A percentile compares a stretch with the other conserved stretches of the same genome.
These are phyloP conservation scores for Punctoribates punctum DNA, from an alignment of 2,888 invertebrate genomes.

Conservation along the genomic window DNA sequence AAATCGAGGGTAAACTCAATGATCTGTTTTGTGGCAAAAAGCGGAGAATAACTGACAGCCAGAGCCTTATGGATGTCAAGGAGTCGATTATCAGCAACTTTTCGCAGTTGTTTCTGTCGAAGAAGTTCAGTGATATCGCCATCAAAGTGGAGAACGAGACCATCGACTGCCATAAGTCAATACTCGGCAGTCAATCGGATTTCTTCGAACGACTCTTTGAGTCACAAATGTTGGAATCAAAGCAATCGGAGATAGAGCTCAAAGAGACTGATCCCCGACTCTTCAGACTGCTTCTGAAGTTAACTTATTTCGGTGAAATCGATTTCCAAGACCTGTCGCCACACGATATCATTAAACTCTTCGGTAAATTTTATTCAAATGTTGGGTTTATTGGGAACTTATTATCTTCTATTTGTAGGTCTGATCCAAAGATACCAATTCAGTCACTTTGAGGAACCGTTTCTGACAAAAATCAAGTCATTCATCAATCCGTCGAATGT, in stretches of 20 bases:
- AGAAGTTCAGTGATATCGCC: conserved; percentile 14
- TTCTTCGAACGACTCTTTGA: conserved; percentile 35
- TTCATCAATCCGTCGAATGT: background rate
- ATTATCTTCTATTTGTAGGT: background rate
- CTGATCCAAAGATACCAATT: conserved; percentile 38
- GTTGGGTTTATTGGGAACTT: background rate
- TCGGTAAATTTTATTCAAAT: background rate
- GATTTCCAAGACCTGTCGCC: background rate
- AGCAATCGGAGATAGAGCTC: background rate
- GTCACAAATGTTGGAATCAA: conserved; percentile 34
- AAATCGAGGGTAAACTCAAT: background rate
- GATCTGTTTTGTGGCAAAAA: background rate
- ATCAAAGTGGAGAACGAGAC: conserved; percentile 26
- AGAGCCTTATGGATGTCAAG: background rate
- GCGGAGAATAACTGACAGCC: background rate
- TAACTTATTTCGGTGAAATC: conserved; percentile 24
- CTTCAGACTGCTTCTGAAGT: conserved; percentile 21
- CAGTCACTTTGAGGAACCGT: conserved; percentile 28
- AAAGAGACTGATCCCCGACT: conserved; percentile 37
- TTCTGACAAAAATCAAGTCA: conserved; percentile 11
- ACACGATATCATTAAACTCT: background rate
- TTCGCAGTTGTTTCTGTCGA: background rate
- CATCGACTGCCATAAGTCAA: conserved; percentile 28
- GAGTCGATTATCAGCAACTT: conserved; percentile 23
- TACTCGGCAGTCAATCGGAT: conserved; percentile 25